These are phyloP conservation scores for Cotesia typhae DNA, from an alignment of 1,140 invertebrate genomes.

Conservation along the genomic window DNA sequence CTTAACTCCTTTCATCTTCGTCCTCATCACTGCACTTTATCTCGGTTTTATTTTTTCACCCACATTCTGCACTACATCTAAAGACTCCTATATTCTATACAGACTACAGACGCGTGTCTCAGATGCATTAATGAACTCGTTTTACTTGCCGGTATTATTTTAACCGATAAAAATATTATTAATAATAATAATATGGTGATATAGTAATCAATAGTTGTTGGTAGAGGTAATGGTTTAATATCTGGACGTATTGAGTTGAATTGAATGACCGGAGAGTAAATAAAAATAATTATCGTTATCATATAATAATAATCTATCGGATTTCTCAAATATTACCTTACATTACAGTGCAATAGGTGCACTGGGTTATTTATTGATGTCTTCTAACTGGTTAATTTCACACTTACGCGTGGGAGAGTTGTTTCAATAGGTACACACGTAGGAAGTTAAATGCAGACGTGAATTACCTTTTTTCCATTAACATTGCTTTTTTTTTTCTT, in stretches of 20 bases:
- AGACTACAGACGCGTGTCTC: too few relatives aligned
- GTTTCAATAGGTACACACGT: slow-evolving; percentile 34
- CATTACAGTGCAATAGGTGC: slow-evolving; percentile 4
- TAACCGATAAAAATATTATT: too few relatives aligned
- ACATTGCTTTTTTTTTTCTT: too few relatives aligned
- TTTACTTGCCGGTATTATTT: neutral
- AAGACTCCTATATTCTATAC: neutral
- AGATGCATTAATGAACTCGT: slow-evolving; percentile 1
- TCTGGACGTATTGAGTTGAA: neutral
- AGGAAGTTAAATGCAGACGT: slow-evolving; percentile 35
- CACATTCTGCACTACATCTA: neutral
- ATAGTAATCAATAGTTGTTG: neutral
- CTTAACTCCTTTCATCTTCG: slow-evolving; percentile 17
- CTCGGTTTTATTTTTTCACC: neutral
- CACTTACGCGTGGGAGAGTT: slow-evolving; percentile 41
- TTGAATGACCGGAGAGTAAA: slow-evolving; percentile 6
- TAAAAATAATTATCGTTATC: slow-evolving; percentile 20
- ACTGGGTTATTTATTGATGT: slow-evolving; percentile 41
- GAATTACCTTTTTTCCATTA: too few relatives aligned
- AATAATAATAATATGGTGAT: neutral
- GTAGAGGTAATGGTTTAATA: too few relatives aligned
- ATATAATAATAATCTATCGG: neutral
- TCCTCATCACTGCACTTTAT: slow-evolving; percentile 1
- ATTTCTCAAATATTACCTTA: neutral
- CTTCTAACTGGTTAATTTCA: slow-evolving; percentile 42